These are phyloP conservation scores for Torymus texanus DNA, from an alignment of 2,888 invertebrate genomes.

Conservation along the genomic window DNA sequence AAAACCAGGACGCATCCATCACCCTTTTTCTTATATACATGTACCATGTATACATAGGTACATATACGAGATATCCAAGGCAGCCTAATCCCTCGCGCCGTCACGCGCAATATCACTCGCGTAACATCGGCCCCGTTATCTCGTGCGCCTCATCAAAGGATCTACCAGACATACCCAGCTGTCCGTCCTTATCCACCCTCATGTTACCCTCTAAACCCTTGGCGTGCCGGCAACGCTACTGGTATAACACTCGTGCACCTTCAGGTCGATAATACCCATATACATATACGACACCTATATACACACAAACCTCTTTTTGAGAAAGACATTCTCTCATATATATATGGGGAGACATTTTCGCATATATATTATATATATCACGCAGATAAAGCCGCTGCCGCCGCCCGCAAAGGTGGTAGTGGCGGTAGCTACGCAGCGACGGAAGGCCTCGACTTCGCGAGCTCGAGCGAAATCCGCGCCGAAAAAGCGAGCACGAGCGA, in stretches of 20 bases:
- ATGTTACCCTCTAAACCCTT: no score
- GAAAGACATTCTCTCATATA: slow-evolving; percentile 27
- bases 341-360: slow-evolving; percentile 42
- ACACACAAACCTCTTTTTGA: neutral
- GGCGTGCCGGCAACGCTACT: no score
- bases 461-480: slow-evolving; percentile 60
- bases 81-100: no score
- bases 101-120: neutral
- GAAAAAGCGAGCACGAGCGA: slow-evolving; percentile 61
- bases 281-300: neutral
- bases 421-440: slow-evolving; percentile 58
- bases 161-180: neutral
- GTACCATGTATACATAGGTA: no score
- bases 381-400: slow-evolving; percentile 66
- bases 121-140: neutral
- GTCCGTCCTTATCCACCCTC: no score
- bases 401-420: slow-evolving; percentile 63
- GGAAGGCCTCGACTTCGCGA: slow-evolving; percentile 61
- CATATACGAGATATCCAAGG: no score
- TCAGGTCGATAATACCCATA: neutral
- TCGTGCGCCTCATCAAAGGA: neutral
- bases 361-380: slow-evolving; percentile 46
- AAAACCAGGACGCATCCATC: no score
- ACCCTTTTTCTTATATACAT: no score
- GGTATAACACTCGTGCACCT: no score